Percentiles rank a stretch among this genome's conserved stretches.
phyloP scores from a whole-genome alignment of 92 coral and sea anemone genomes.

The Chrysogorgia sp. region DNA sequence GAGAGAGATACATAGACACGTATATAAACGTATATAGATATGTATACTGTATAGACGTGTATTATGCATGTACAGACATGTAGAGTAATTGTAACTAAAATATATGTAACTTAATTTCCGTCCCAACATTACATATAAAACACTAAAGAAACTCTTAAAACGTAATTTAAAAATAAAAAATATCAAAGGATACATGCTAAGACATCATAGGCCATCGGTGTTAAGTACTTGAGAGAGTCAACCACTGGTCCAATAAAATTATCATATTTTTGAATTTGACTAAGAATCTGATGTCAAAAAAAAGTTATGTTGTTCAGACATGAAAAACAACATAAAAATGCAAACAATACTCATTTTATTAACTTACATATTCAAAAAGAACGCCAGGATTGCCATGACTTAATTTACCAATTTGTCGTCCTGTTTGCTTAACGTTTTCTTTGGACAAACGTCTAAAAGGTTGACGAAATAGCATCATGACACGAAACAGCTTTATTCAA shows the following conservation, averaged over 20 bases:
- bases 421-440: slow-evolving; percentile 96
- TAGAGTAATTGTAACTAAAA: no score
- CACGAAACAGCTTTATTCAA: not conserved
- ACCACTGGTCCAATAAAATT: slow-evolving; percentile 98
- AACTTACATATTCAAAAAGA: slow-evolving; percentile 97
- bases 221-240: slow-evolving; percentile 93
- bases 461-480: not conserved
- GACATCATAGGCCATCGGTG: slow-evolving; percentile 95
- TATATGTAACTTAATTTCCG: no score
- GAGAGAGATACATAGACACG: no score
- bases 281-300: slow-evolving; percentile 64
- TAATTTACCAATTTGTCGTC: slow-evolving; percentile 95
- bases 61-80: no score
- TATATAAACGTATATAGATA: no score
- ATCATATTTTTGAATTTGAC: slow-evolving; percentile 99
- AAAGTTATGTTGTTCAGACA: not conserved
- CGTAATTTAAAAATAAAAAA: not conserved
- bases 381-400: slow-evolving; percentile 99
- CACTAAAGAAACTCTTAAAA: not conserved
- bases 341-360: not conserved
- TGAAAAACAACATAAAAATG: not conserved
- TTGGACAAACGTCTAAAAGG: slow-evolving; percentile 83
- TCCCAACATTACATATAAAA: not conserved
- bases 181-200: slow-evolving; percentile 93
- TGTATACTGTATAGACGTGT: no score